Conservation (phyloP, 2,888 invertebrate species). For the Dioctria linearis region DNA sequence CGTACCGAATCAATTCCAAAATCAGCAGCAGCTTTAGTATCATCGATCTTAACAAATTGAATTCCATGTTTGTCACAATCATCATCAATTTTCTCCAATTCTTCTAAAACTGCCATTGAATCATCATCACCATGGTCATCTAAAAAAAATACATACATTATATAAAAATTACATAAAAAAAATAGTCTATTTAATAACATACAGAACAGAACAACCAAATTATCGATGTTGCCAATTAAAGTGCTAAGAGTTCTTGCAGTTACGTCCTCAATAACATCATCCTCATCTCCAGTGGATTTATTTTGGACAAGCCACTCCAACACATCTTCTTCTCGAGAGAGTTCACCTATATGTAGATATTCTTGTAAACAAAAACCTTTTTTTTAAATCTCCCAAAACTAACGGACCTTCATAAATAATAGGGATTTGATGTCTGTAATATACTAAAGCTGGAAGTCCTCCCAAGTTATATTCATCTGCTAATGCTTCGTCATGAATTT, state of each 20-base stretch:
- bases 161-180: neutral
- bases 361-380: neutral
- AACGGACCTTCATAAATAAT: constrained; percentile 92
- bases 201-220: constrained; percentile 94
- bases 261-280: constrained; percentile 94
- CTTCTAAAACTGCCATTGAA: constrained; percentile 86
- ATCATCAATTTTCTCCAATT: constrained; percentile 94
- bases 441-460: constrained; percentile 88
- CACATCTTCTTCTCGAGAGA: constrained; percentile 92
- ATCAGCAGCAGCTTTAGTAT: constrained; percentile 84
- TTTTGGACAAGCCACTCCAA: constrained; percentile 94
- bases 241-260: constrained; percentile 91
- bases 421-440: constrained; percentile 94
- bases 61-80: constrained; percentile 94
- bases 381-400: neutral
- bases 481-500: constrained; percentile 91
- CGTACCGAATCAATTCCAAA: constrained; percentile 83
- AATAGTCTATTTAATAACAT: constrained; percentile 69
- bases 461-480: constrained; percentile 95
- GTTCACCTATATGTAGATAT: constrained; percentile 76
- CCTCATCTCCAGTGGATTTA: constrained; percentile 94
- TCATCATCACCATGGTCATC: constrained; percentile 93
- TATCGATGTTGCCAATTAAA: constrained; percentile 90
- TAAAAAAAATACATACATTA: constrained; percentile 65
- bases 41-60: constrained; percentile 94